Evolutionary conservation across 2,797 vertebrate species (phyloP), one percentile per base, ranked within the genome.

Genomic region (Hemibagrus guttatus): DNA sequence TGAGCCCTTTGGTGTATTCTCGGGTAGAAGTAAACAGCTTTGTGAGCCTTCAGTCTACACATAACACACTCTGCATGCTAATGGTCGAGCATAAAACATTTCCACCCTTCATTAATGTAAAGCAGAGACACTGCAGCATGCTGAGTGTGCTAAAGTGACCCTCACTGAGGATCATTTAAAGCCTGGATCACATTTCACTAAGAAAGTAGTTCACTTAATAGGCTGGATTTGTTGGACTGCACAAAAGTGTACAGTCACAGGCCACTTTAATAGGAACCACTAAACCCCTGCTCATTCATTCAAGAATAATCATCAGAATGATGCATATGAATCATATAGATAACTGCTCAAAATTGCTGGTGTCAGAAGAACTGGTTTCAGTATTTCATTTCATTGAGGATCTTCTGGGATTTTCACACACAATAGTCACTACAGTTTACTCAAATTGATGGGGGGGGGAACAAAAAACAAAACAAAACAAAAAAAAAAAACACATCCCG

Each of bases 41-140:
- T 84, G 64, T 81, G 61, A 59, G 39, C 79, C 71, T 42, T 31
- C 83, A 61, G 59, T 31, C 64, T 23, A 58, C 13, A 74, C 42
- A 66, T 21, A 52, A 88, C 66, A 59, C 23, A 46, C 49, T 63
- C 23, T 76, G 88, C 86, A 90, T 90, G 64, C 84, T 90, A 89
- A 90, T 90, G 52, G 69, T 4, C 11, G 13, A 66, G 81, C 26
- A 88, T 66, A 81, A 88, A 71, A 83, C 28, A 39, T 14, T 68
- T 68, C 42, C 61, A 19, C 23, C 16, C 59, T 64, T 64, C 46
- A 21, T 82, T 82, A 68, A 52, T 12, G 26, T 63, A 81, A 81
- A 19, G 54, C 5, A 46, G 9, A 61, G 54, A 31, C 76, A 35
- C 2, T 46, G 78, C 35, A 46, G 12, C 39, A 66, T 64, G 80